Conservation (phyloP, 2,797 vertebrate species). For the Phrynocephalus vlangalii region DNA sequence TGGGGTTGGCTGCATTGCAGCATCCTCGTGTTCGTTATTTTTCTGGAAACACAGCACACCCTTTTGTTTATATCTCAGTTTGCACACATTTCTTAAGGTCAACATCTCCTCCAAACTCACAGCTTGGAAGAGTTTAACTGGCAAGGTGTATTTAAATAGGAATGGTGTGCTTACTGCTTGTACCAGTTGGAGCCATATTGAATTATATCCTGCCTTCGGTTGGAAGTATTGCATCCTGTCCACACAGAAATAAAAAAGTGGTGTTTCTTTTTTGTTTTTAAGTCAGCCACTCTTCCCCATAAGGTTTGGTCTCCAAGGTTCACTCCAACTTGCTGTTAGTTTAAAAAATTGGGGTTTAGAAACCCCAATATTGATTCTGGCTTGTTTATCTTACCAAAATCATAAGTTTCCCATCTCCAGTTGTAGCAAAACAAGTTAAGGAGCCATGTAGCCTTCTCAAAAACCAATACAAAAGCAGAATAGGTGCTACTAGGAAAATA, state of each 20-base stretch:
- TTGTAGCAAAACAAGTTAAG: too few species aligned
- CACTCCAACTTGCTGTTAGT: background rate
- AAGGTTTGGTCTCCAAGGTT: background rate
- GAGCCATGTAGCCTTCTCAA: too few species aligned
- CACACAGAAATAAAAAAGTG: background rate
- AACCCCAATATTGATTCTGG: background rate
- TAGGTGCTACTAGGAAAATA: too few species aligned
- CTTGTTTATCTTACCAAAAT: background rate
- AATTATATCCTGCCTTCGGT: background rate
- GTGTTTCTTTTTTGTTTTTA: background rate
- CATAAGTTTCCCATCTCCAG: too few species aligned
- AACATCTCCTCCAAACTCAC: too few species aligned
- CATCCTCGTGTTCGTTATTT: background rate
- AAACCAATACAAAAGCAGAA: too few species aligned
- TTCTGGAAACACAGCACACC: background rate
- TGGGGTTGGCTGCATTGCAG: background rate
- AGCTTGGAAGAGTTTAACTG: background rate
- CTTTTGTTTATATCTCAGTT: background rate
- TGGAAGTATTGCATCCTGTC: background rate
- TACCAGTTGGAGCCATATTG: background rate
- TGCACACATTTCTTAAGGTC: background rate
- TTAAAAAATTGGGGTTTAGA: background rate
- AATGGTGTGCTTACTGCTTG: background rate
- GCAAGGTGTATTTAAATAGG: background rate
- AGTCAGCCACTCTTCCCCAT: background rate